Base-by-base conservation (phyloP, 1,140 invertebrate species). In the Chlorops oryzae region DNA sequence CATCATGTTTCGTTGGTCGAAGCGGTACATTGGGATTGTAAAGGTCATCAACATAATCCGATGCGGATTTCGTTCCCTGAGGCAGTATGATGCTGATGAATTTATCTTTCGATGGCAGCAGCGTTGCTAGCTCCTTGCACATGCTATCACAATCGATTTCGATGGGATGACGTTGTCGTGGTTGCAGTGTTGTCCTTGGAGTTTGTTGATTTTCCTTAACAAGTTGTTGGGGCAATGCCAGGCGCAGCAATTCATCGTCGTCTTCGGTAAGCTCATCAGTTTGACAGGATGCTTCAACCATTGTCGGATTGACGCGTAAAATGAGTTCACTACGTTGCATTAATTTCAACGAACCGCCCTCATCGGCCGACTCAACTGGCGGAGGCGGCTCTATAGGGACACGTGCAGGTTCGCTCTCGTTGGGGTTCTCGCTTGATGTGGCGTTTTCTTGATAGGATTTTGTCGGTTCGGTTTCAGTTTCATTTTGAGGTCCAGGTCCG, bases 91-190 rank as follows among this genome's bases (percentile, higher is more conserved):
- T 78, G 40, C 80, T 79, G 59, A 83, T 80, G 42, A 88, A 78
- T 63, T 82, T 84, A 55, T 86, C 82, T 34, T 58, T 78, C 13
- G 82, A 80, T 24, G 78, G 76, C 46, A 90, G 74, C 50, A 86
- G 81, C 67, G 80, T 82, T 23, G 82, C 82, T 38, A 90, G 76
- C 62, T 89, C 85, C 53, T 82, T 68, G 18, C 84, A 85, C 45
- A 88, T 75, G 57, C 82, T 76, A 58, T 91, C 88, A 73, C 86
- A 90, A 55, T 90, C 88, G 49, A 89, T 78, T 71, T 90, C 88
- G 62, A 90, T 88, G 42, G 83, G 79, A 13, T 84, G 73, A 43
- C 85, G 85, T 73, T 74, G 73, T 43, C 73, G 72, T 9, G 74
- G 72, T 28, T 70, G 66, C 32, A 70, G 44, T 3, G 65, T 68